These are phyloP conservation scores for Andrena trimmerana DNA, from an alignment of 2,888 invertebrate genomes.

Conservation along the genomic window DNA sequence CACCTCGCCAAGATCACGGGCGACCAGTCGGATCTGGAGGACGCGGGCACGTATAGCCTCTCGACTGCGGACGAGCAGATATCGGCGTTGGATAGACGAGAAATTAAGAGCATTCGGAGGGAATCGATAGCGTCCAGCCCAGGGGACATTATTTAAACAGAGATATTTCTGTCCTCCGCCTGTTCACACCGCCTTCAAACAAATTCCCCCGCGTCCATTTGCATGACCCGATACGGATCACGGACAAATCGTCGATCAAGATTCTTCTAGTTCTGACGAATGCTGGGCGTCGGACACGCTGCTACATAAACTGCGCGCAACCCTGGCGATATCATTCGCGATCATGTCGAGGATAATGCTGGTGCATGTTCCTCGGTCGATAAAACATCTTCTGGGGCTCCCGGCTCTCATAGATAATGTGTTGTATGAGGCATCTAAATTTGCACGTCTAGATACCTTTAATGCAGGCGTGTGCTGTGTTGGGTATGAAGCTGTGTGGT, in stretches of 20 bases:
- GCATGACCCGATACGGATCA: neutral
- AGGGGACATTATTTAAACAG: slow-evolving; percentile 16
- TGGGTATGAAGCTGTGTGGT: too few relatives aligned
- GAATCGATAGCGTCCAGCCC: slow-evolving; percentile 40
- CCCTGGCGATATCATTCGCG: neutral
- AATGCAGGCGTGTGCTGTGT: too few relatives aligned
- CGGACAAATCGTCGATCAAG: slow-evolving; percentile 1
- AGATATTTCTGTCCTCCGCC: neutral
- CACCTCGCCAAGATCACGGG: slow-evolving; percentile 66
- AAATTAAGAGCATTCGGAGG: slow-evolving; percentile 29
- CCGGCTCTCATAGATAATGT: too few relatives aligned
- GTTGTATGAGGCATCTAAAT: too few relatives aligned
- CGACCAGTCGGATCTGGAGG: slow-evolving; percentile 43
- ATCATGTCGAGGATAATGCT: neutral
- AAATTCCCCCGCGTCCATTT: neutral
- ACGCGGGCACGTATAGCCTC: slow-evolving; percentile 6
- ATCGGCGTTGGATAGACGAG: slow-evolving; percentile 46
- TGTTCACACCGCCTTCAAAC: neutral
- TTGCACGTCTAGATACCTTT: too few relatives aligned
- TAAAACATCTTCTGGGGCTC: neutral
- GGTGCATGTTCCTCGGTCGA: neutral
- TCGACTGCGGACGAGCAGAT: slow-evolving; percentile 43
- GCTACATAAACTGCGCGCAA: neutral
- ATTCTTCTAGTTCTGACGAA: neutral
- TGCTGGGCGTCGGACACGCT: neutral